Base-by-base conservation (phyloP, 2,797 vertebrate species). In the Myripristis jacobus region DNA sequence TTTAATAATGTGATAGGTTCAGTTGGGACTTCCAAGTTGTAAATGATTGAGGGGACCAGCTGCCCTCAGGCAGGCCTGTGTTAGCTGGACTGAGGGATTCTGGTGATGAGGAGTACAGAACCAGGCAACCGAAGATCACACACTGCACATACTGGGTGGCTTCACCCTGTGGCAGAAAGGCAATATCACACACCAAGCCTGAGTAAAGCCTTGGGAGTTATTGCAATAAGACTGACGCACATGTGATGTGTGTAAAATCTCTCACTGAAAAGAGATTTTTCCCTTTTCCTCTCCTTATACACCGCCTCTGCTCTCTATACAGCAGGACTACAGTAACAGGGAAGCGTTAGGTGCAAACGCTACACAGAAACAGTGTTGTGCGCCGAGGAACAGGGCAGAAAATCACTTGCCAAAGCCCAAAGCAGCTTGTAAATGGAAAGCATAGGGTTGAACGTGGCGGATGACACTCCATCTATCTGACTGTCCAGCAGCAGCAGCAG, bases 1-100 rank as follows among this genome's bases (percentile, higher is more conserved):
- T 74, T 85, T 86, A 31, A 77, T 80, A 89, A 87, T 86, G 84
- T 84, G 88, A 80, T 83, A 91, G 86, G 82, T 84, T 88, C 86
- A 87, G 71, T 50, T 65, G 86, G 70, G 81, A 85, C 81, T 75
- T 88, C 64, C 68, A 76, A 77, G 76, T 74, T 88, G 84, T 86
- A 85, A 87, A 91, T 81, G 80, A 75, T 66, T 19, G 67, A 80
- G 65, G 22, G 41, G 70, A 38, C 62, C 81, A 76, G 79, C 86
- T 83, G 83, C 74, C 81, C 60, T 63, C 63, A 53, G 70, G 54
- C 75, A 44, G 65, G 53, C 54, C 69, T 77, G 66, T 52, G 64
- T 72, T 52, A 65, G 70, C 54, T 58, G 46, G 56, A 70, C 65
- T 25, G 15, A 79, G 47, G 8, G 56, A 55, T 53, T 74, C 48